These are phyloP conservation scores for Aulostomus chinensis DNA, from an alignment of 2,797 vertebrate species.

Conservation along the genomic window DNA sequence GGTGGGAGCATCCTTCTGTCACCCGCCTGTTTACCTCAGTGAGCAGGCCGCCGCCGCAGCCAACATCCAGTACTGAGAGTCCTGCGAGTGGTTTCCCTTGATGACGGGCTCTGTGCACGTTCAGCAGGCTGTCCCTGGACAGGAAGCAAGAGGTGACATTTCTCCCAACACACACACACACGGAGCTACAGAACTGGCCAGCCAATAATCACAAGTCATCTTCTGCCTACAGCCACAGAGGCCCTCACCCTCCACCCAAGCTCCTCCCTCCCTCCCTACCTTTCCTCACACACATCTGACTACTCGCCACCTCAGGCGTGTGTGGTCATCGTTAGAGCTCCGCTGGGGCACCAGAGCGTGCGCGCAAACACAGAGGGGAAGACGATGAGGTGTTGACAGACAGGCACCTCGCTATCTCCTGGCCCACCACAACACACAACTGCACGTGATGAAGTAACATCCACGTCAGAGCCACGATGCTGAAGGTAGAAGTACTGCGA, in stretches of 20 bases:
- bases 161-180: neutral
- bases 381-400: slow-evolving; percentile 24
- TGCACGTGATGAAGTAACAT: too few species aligned
- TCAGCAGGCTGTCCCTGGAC: slow-evolving; percentile 91
- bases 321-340: slow-evolving; percentile 55
- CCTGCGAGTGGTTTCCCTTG: slow-evolving; percentile 86
- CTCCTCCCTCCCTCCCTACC: too few species aligned
- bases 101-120: slow-evolving; percentile 69
- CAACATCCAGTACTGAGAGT: slow-evolving; percentile 89
- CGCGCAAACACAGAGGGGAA: slow-evolving; percentile 19
- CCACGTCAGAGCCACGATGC: too few species aligned
- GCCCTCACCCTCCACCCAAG: too few species aligned
- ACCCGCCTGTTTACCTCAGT: slow-evolving; percentile 85
- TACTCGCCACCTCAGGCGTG: too few species aligned
- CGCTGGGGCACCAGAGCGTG: slow-evolving; percentile 9
- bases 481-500: too few species aligned
- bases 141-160: neutral
- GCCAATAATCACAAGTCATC: neutral
- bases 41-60: slow-evolving; percentile 94
- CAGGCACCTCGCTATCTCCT: slow-evolving; percentile 14
- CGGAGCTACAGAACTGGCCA: neutral
- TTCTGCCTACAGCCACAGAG: too few species aligned
- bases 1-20: slow-evolving; percentile 1
- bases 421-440: neutral
- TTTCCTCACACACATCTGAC: too few species aligned